Base-by-base conservation (phyloP, 2,888 invertebrate species). In the Macropis europaea region DNA sequence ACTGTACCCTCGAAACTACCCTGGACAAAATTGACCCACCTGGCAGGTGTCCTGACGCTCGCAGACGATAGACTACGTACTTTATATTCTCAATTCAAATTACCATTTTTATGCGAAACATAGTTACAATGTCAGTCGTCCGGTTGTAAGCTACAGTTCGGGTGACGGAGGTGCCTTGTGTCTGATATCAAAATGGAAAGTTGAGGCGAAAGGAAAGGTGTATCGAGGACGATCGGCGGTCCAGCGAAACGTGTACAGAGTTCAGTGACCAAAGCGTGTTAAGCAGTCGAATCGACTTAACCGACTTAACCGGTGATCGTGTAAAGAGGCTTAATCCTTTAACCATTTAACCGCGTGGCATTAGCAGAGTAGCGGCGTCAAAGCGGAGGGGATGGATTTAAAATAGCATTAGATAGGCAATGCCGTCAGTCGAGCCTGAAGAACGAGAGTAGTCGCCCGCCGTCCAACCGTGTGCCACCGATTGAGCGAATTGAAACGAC, bases 391-490 rank as follows among this genome's bases (percentile, higher is more conserved):
- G 75, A 32, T 61, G 66, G 61, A 69, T 76, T 69, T 64, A 69
- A 73, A 76, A 76, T 66, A 76, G 75, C 61, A 66, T 76, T 64
- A 73, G 66, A 64, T 57, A 63, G 73, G 56, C 63, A 63, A 67
- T 50, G 72, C 61, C 59, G 72, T 63, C 63, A 63, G 72, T 66
- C 66, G 57, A 34, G 67, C 68, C 61, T 59, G 73, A 64, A 60
- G 68, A 73, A 60, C 74, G 67, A 72, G 47, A 17, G 43, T 32
- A n/a, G 43, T 2, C 68, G 63, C 67, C 67, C 61, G 67, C 13
- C 54, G 67, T 63, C 59, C 40, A 63, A 57, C 68, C 64, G 64
- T 54, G 57, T 61, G n/a, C n/a, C 60, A 50, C 50, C 66, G 73
- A 73, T 67, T 73, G 59, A 62, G 67, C 38, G 66, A 76, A 73